Evolutionary conservation across 92 coral and sea anemone genomes (phyloP), one percentile per base, ranked within the genome.

Genomic region (Zoanthus sansibaricus): DNA sequence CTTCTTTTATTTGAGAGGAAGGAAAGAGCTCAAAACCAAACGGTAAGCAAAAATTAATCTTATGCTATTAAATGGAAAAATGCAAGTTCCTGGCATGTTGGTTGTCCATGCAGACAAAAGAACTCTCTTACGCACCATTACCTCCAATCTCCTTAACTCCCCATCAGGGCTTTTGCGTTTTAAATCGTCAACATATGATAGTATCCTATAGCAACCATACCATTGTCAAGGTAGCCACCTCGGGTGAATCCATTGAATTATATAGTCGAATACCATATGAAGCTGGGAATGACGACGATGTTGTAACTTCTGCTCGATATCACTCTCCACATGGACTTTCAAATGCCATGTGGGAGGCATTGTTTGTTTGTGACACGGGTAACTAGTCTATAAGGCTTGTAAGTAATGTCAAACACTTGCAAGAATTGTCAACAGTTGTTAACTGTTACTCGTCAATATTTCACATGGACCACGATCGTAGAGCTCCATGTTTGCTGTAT

Each of bases 281-380:
- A 44, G 11, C 61, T 77, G 14, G 91, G 91, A 51, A 51, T 51
- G 56, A 51, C 56, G 91, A 88, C 52, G 82, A 83, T 10, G 83
- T 73, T 44, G 82, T 82, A 32, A 48, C 82, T 15, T 88, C 91
- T 9, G 87, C 91, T 11, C 82, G 46, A 47, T 80, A 52, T 18
- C 76, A 88, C 80, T 88, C 87, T 20, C 91, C 91, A 37, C 91
- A 88, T 66, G 87, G 87, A 56, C 77, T 87, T 32, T 72, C 87
- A 16, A 82, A 75, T 25, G 25, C 25, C 80, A 88, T 88, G 87
- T 82, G 87, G 7, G 32, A 47, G 17, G 10, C 87, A 30, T 82
- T 88, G 48, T 89, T 37, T 62, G 25, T 83, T 51, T 89, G 92
- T 71, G 92, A 89, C 78, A 89, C 75, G 70, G 77, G 83, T 46